These are phyloP conservation scores for Leuciscus idus DNA, from an alignment of 2,113 vertebrate genomes.

Conservation along the genomic window DNA sequence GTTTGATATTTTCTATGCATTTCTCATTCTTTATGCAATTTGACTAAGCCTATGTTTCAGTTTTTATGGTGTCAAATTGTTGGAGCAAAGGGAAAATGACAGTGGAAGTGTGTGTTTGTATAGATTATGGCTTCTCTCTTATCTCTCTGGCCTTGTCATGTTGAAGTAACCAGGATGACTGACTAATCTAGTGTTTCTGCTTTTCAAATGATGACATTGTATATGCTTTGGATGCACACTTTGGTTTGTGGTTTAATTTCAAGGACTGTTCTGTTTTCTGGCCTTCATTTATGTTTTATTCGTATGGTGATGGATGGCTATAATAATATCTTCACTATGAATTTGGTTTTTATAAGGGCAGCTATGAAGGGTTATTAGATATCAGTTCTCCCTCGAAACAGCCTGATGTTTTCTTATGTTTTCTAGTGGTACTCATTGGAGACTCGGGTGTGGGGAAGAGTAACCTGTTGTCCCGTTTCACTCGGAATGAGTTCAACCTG, in stretches of 20 bases:
- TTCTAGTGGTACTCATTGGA: conserved; percentile 91
- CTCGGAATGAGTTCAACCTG: conserved; percentile 97
- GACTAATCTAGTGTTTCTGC: conserved; percentile 10
- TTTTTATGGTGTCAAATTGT: not conserved
- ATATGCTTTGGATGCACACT: not conserved
- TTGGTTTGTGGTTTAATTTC: conserved; percentile 12
- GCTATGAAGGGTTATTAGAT: not conserved
- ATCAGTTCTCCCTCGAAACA: not conserved
- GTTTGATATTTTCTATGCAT: not conserved
- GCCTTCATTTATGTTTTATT: not conserved
- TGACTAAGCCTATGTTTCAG: not conserved
- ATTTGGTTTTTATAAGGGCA: not conserved
- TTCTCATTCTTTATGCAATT: not conserved
- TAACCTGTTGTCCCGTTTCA: conserved; percentile 95
- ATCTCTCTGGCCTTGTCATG: not conserved
- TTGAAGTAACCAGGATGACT: not conserved
- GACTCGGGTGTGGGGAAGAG: conserved; percentile 98
- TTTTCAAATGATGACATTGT: not conserved
- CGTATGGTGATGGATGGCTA: conserved; percentile 11
- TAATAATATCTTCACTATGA: not conserved
- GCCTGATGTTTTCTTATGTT: not conserved
- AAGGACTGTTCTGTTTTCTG: not conserved
- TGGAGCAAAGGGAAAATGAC: not conserved
- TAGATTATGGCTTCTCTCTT: conserved; percentile 3
- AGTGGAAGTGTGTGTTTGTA: not conserved